phyloP scores from a whole-genome alignment of 2,888 invertebrate species.

The Himalopsyche tibetana region DNA sequence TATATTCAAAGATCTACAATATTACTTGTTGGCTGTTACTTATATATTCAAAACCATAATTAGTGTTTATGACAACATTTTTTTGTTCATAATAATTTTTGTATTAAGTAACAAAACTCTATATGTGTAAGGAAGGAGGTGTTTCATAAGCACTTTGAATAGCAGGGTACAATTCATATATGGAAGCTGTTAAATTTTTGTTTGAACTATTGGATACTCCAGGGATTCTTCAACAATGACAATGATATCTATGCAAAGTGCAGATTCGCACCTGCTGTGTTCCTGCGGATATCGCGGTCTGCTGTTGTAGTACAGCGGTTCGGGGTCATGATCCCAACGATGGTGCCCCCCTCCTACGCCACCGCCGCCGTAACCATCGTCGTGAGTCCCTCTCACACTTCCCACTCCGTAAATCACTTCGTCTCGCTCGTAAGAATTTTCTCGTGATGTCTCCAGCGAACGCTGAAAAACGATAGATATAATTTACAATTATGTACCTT shows the following conservation, averaged over 20 bases:
- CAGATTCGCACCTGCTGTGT: conserved; percentile 70
- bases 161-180: too few species aligned
- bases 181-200: not conserved
- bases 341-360: conserved; percentile 71
- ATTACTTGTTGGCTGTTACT: too few species aligned
- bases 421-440: conserved; percentile 90
- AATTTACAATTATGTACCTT: not conserved
- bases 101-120: too few species aligned
- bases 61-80: too few species aligned
- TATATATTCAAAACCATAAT: too few species aligned
- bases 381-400: conserved; percentile 69
- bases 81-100: too few species aligned
- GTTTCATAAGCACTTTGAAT: too few species aligned
- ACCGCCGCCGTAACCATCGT: conserved; percentile 71
- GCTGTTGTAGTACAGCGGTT: conserved; percentile 92
- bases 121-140: too few species aligned
- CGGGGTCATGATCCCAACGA: conserved; percentile 76
- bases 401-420: conserved; percentile 71
- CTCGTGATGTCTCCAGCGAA: conserved; percentile 86
- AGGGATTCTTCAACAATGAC: not conserved
- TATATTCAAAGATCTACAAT: too few species aligned
- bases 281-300: conserved; percentile 78
- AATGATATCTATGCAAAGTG: not conserved
- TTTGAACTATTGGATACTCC: not conserved
- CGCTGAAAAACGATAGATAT: conserved; percentile 73